Evolutionary conservation across 2,797 vertebrate species (phyloP).

Genomic region (Potorous gilbertii): DNA sequence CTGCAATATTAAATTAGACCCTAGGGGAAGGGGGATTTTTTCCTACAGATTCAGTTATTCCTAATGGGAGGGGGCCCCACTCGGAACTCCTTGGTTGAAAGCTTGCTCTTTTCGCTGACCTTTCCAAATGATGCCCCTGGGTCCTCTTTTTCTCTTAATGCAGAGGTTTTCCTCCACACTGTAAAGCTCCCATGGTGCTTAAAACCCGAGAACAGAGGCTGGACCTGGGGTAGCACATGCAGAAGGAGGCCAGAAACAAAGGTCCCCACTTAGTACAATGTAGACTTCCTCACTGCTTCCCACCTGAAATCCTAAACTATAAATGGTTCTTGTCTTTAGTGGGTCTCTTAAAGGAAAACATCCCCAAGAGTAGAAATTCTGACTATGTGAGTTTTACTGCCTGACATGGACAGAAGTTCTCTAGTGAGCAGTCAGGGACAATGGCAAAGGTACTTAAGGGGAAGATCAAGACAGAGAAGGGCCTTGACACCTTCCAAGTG

Average conservation of each 20-base stretch:
- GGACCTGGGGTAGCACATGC: not conserved
- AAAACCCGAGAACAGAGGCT: not conserved
- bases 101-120: constrained; percentile 71
- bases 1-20: constrained; percentile 79
- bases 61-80: constrained; percentile 42
- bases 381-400: not conserved
- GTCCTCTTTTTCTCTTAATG: not conserved
- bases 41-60: constrained; percentile 68
- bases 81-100: constrained; percentile 55
- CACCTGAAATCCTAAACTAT: not conserved
- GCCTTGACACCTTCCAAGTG: not conserved
- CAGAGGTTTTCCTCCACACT: not conserved
- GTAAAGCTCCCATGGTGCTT: not conserved
- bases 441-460: not conserved
- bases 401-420: not conserved
- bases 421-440: not conserved
- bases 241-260: not conserved
- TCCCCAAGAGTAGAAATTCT: not conserved
- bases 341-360: not conserved
- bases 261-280: not conserved
- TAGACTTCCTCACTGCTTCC: not conserved
- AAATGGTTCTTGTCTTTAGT: not conserved
- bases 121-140: constrained; percentile 58
- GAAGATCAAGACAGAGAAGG: not conserved
- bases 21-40: constrained; percentile 73